phyloP scores from a whole-genome alignment of 1,140 invertebrate genomes.

The Camponotus pennsylvanicus region DNA sequence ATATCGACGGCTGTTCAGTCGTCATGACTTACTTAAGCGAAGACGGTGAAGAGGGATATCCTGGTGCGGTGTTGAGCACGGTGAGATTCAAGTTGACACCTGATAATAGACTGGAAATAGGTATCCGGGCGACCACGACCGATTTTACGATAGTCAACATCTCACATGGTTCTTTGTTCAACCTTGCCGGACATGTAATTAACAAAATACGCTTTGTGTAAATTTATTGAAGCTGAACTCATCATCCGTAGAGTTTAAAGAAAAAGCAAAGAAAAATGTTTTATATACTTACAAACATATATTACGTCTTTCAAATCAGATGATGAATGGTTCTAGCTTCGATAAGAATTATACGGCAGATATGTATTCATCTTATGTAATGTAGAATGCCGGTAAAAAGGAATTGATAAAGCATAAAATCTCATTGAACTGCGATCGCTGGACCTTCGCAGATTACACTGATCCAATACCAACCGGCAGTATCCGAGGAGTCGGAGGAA shows the following conservation, averaged over 20 bases:
- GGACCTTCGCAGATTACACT: conserved; percentile 89
- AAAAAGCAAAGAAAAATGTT: background rate
- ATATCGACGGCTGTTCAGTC: conserved; percentile 86
- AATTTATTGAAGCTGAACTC: background rate
- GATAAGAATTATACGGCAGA: background rate
- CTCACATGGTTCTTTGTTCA: conserved; percentile 97
- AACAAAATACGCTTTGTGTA: conserved; percentile 70
- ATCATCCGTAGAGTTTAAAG: background rate
- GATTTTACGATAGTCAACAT: conserved; percentile 94
- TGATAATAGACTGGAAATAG: conserved; percentile 90
- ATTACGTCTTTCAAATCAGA: background rate
- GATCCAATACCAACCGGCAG: conserved; percentile 92
- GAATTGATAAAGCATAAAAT: conserved; percentile 91
- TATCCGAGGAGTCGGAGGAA: conserved; percentile 87
- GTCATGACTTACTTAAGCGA: conserved; percentile 90
- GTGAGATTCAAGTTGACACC: conserved; percentile 91
- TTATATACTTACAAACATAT: background rate
- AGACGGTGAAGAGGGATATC: conserved; percentile 95
- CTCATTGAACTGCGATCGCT: conserved; percentile 91
- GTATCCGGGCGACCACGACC: conserved; percentile 91
- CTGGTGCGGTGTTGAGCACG: conserved; percentile 90
- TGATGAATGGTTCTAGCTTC: background rate
- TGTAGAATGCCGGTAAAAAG: conserved; percentile 75
- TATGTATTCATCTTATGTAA: background rate
- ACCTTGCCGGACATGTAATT: conserved; percentile 93